A percentile compares a stretch with the other conserved stretches of the same genome.
Evolutionary conservation across 2,888 invertebrate genomes (phyloP).

Genomic region (Miltochrista miniata): DNA sequence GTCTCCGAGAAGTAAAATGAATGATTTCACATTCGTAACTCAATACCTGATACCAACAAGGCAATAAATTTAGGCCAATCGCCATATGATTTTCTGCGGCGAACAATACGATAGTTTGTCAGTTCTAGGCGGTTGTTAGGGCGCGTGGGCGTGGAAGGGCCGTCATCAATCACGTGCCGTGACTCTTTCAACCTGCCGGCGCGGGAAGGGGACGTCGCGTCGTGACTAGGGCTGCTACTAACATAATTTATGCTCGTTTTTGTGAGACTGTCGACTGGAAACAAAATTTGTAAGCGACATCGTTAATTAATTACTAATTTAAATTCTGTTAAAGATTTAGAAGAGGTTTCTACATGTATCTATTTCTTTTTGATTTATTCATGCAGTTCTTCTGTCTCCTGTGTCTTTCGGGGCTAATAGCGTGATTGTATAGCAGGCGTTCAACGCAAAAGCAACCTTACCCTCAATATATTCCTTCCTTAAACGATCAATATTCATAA

Average conservation of each 20-base stretch:
- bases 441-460: no score
- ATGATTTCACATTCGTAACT: conserved; percentile 18
- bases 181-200: conserved; percentile 82
- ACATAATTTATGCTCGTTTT: conserved; percentile 76
- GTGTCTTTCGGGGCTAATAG: no score
- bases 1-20: no score
- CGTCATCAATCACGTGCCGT: conserved; percentile 78
- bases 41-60: conserved; percentile 43
- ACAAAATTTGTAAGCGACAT: conserved; percentile 75
- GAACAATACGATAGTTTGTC: conserved; percentile 73
- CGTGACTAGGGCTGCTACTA: conserved; percentile 60
- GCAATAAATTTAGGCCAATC: conserved; percentile 63
- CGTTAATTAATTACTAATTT: conserved; percentile 72
- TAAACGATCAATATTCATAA: no score
- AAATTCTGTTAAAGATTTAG: conserved; percentile 42
- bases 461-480: no score
- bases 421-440: no score
- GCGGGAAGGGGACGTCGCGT: conserved; percentile 30
- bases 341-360: conserved; percentile 29
- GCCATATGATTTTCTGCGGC: conserved; percentile 67
- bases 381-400: no score
- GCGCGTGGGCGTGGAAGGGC: conserved; percentile 65
- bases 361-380: conserved; percentile 39
- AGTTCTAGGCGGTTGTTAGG: conserved; percentile 71
- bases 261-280: conserved; percentile 67